phyloP scores from a whole-genome alignment of 2,797 vertebrate genomes.

The Brachyalestes nurse region DNA sequence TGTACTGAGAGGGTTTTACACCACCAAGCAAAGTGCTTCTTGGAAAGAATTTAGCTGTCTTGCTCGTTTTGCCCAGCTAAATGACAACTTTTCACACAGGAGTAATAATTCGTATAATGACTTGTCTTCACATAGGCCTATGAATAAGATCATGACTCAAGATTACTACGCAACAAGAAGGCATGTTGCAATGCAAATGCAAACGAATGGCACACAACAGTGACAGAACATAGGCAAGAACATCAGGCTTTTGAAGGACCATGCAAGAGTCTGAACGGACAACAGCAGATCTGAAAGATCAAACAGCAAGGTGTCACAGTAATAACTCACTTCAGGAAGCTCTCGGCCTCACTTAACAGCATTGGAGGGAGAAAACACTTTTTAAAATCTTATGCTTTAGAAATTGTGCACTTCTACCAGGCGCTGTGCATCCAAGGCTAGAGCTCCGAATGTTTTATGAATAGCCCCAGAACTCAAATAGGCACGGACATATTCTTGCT shows the following conservation, averaged over 20 bases:
- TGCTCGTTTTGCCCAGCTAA: not conserved
- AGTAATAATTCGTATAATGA: not conserved
- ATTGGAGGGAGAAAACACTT: no score
- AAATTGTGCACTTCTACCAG: no score
- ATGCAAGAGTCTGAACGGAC: not conserved
- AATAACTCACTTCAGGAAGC: no score
- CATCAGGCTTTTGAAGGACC: not conserved
- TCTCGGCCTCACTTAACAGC: no score
- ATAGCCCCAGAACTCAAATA: no score
- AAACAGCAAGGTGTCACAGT: not conserved
- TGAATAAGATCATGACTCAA: not conserved
- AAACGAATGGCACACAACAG: not conserved
- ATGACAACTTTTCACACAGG: constrained; percentile 13
- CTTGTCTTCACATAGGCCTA: not conserved
- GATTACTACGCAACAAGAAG: not conserved
- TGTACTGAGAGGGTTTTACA: constrained; percentile 27
- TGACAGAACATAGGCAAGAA: not conserved
- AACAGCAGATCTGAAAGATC: no score
- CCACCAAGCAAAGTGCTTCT: constrained; percentile 19
- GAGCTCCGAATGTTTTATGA: no score
- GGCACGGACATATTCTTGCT: no score
- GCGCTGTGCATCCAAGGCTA: no score
- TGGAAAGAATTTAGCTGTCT: not conserved
- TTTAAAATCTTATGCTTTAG: no score
- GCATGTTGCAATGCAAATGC: not conserved